Evolutionary conservation across 2,113 vertebrate species (phyloP).

Genomic region (Cephalopholis sonnerati): DNA sequence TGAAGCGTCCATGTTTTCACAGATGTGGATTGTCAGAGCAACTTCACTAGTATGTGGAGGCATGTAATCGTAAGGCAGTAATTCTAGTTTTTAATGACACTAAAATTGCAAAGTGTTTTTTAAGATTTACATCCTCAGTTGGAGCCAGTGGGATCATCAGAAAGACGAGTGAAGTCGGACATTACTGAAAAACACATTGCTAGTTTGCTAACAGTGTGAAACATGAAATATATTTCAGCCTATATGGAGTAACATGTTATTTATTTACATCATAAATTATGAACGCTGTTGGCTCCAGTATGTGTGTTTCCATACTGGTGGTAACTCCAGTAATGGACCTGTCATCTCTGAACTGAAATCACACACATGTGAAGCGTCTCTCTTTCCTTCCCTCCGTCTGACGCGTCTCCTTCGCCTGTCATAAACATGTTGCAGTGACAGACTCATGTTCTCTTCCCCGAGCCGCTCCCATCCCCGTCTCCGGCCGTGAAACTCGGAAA

Average conservation of each 20-base stretch:
- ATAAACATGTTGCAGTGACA: constrained; percentile 23
- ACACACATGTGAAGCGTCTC: constrained; percentile 14
- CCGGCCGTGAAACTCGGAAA: constrained; percentile 49
- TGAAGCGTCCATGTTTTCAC: too few relatives aligned
- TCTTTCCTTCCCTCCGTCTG: constrained; percentile 7
- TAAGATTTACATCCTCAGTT: too few relatives aligned
- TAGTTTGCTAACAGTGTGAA: too few relatives aligned
- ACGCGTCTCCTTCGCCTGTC: constrained; percentile 10
- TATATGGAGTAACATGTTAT: not conserved
- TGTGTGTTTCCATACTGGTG: not conserved
- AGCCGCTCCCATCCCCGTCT: constrained; percentile 26
- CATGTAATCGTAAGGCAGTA: too few relatives aligned
- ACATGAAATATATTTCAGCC: constrained; percentile 19
- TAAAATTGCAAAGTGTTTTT: too few relatives aligned
- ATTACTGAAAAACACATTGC: too few relatives aligned
- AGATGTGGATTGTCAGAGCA: too few relatives aligned
- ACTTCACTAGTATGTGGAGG: too few relatives aligned
- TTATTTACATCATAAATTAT: not conserved
- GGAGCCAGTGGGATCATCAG: too few relatives aligned
- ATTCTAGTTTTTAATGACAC: too few relatives aligned
- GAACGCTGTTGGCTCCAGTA: not conserved
- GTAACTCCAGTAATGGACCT: constrained; percentile 8
- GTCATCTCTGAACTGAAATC: constrained; percentile 12
- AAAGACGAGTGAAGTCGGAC: too few relatives aligned
- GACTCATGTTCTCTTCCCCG: not conserved